Evolutionary conservation across 2,888 invertebrate genomes (phyloP).

Genomic region (Parnassius smintheus): DNA sequence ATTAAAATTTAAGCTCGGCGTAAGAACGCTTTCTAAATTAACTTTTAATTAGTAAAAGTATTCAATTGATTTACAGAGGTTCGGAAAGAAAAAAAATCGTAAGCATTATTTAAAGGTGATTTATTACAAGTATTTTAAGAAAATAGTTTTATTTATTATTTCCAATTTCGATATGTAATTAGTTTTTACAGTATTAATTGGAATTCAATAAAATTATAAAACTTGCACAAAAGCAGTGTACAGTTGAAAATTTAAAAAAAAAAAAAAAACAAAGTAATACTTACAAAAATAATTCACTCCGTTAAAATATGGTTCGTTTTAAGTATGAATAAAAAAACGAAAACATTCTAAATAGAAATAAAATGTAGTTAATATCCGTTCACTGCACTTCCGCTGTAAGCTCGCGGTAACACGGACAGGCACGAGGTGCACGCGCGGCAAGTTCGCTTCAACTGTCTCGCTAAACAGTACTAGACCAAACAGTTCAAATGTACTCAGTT

Average conservation of each 20-base stretch:
- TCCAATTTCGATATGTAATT: too few relatives aligned
- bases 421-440: constrained; percentile 34
- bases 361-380: constrained; percentile 6
- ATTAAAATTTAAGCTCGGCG: constrained; percentile 9
- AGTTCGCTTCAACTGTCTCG: constrained; percentile 46
- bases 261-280: background rate
- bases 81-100: too few relatives aligned
- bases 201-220: background rate
- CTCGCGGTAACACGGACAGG: constrained; percentile 32
- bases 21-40: constrained; percentile 19
- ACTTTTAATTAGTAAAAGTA: background rate
- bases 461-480: too few relatives aligned
- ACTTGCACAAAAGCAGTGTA: background rate
- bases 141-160: too few relatives aligned
- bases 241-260: background rate
- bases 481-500: too few relatives aligned
- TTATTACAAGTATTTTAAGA: too few relatives aligned
- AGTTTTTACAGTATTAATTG: too few relatives aligned
- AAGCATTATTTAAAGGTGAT: too few relatives aligned
- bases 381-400: constrained; percentile 26
- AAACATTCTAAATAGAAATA: constrained; percentile 9
- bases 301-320: background rate
- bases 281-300: background rate
- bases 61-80: too few relatives aligned
- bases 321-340: background rate